Base-by-base conservation (phyloP, 2,797 vertebrate genomes). In the Prionace glauca region DNA sequence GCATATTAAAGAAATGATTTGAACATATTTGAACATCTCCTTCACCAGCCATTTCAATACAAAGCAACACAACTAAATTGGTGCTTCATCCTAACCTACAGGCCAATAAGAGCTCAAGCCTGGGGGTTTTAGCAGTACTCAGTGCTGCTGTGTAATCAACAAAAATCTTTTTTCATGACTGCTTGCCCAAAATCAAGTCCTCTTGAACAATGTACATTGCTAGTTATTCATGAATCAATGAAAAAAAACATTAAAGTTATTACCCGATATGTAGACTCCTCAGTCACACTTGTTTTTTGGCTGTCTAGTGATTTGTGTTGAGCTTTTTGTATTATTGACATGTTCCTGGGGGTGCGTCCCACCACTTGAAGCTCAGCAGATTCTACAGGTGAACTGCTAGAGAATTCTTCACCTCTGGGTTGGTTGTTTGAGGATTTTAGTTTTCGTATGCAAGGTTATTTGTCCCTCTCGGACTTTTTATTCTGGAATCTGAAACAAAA, bases 181-280 rank as follows among this genome's bases (percentile, higher is more conserved):
- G n/a, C 16, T n/a, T 36, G 20, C n/a, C 18, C 62, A 92, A 92
- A 22, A 91, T 91, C 14, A 91, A 14, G 60, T 65, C 60, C 20
- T 91, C 29, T 91, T 36, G 60, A 62, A n/a, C 16, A 20, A n/a
- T 88, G 16, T 88, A 60, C 29, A 62, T n/a, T n/a, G 32, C 1
- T 65, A 50, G 11, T 22, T 16, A 72, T 50, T 71, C 50, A 11
- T 91, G 56, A 91, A 65, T n/a, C 12, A 29, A 95, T 95, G 32
- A 20, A n/a, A 86, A 86, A 41, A 72, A 16, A 74, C n/a, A 95
- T n/a, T 77, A 95, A 16, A 41, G 86, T 62, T 16, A 67, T 86
- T 98, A 99, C 99, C 98, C 97, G 98, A 96, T 99, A 99, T 62
- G 98, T 99, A 96, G 98, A 98, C 95, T 98, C 98, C 95, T 99